Evolutionary conservation across 1,140 invertebrate genomes (phyloP).

Genomic region (Bombyx mandarina): DNA sequence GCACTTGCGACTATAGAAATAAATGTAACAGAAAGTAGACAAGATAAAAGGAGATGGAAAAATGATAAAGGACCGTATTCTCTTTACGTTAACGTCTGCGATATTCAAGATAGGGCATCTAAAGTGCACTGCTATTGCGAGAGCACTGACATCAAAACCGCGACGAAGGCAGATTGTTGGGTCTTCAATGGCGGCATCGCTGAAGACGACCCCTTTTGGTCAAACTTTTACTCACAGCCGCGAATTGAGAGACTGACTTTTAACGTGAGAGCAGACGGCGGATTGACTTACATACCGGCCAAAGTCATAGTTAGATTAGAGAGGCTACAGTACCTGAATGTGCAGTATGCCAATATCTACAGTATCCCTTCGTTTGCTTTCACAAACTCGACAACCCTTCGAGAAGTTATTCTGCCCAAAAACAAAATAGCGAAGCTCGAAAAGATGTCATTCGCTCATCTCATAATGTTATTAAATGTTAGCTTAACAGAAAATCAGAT

Average conservation of each 20-base stretch:
- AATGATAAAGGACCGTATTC: constrained; percentile 49
- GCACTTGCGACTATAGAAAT: constrained; percentile 56
- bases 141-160: constrained; percentile 56
- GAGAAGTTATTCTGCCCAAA: constrained; percentile 76
- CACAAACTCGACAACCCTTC: constrained; percentile 77
- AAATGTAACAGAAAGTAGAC: constrained; percentile 57
- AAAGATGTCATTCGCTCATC: constrained; percentile 78
- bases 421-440: constrained; percentile 78
- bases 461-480: constrained; percentile 75
- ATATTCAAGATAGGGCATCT: constrained; percentile 60
- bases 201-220: constrained; percentile 78
- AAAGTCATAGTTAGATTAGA: constrained; percentile 77
- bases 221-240: constrained; percentile 78
- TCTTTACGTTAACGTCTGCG: constrained; percentile 63
- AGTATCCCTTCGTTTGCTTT: constrained; percentile 79
- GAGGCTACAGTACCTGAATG: constrained; percentile 75
- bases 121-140: constrained; percentile 69
- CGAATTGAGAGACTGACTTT: constrained; percentile 78
- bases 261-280: constrained; percentile 76
- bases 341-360: constrained; percentile 80
- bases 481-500: constrained; percentile 82
- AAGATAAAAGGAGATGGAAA: constrained; percentile 61
- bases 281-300: constrained; percentile 78
- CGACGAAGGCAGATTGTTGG: constrained; percentile 72
- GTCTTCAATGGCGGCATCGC: constrained; percentile 77